Conservation (phyloP, 2,888 invertebrate genomes). For the Oegoconia quadripuncta region DNA sequence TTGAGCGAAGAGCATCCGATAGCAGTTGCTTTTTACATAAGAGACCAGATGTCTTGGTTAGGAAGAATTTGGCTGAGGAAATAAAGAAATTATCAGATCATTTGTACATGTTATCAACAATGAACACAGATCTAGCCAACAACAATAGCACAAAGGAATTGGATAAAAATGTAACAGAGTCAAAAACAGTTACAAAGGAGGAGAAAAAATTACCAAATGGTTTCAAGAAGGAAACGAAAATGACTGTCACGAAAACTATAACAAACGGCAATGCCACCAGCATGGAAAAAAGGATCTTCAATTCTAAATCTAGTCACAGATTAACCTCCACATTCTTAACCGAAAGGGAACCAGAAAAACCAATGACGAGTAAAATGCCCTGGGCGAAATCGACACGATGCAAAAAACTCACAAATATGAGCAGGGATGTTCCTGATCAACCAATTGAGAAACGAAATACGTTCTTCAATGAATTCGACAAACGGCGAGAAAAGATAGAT, state of each 20-base stretch:
- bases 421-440: conserved; percentile 85
- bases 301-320: conserved; percentile 65
- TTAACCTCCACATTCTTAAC: conserved; percentile 58
- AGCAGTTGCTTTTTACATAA: conserved; percentile 83
- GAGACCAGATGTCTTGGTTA: conserved; percentile 80
- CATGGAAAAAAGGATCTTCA: conserved; percentile 55
- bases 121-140: conserved; percentile 77
- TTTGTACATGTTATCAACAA: conserved; percentile 84
- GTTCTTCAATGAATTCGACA: conserved; percentile 73
- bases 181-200: conserved; percentile 47
- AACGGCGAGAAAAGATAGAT: conserved; percentile 64
- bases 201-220: conserved; percentile 58
- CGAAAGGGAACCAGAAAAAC: conserved; percentile 60
- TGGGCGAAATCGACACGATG: conserved; percentile 79
- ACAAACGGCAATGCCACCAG: conserved; percentile 55
- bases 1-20: conserved; percentile 88
- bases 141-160: conserved; percentile 63
- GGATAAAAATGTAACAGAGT: conserved; percentile 62
- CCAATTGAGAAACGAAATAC: conserved; percentile 78
- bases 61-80: conserved; percentile 88
- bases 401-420: conserved; percentile 82
- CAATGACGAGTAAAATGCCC: conserved; percentile 74
- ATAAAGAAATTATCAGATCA: conserved; percentile 91
- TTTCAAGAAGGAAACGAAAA: conserved; percentile 51
- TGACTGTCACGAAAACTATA: conserved; percentile 44